A percentile compares a stretch with the other conserved stretches of the same genome.
phyloP scores from a whole-genome alignment of 2,888 invertebrate species.

The Lepidochrysops patricia region DNA sequence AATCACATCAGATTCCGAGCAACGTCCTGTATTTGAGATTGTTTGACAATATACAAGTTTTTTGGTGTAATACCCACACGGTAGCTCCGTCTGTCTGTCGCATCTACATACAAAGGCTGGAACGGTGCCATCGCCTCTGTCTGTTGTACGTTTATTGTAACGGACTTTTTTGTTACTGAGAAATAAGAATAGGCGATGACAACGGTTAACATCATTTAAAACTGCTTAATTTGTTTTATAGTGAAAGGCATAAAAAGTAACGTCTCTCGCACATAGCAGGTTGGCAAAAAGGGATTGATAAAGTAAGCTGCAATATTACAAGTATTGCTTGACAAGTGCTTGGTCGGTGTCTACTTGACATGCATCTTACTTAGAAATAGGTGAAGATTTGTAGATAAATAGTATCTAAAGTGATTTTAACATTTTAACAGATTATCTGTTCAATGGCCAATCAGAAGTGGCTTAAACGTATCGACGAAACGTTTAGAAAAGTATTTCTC shows the following conservation, averaged over 20 bases:
- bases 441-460: too few species aligned
- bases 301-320: too few species aligned
- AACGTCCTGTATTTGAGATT: too few species aligned
- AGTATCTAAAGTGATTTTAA: too few species aligned
- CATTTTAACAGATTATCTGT: too few species aligned
- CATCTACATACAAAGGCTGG: conserved; percentile 30
- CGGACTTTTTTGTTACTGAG: conserved; percentile 16
- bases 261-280: not conserved
- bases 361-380: too few species aligned
- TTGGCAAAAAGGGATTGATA: not conserved
- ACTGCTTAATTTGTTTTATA: not conserved
- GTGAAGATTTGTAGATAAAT: too few species aligned
- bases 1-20: too few species aligned
- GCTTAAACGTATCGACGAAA: too few species aligned
- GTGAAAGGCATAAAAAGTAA: conserved; percentile 4
- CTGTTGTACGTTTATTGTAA: conserved; percentile 16
- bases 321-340: not conserved
- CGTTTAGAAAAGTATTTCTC: too few species aligned
- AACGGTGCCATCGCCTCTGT: conserved; percentile 11
- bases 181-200: conserved; percentile 13
- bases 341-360: too few species aligned
- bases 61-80: conserved; percentile 1
- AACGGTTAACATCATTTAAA: not conserved
- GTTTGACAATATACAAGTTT: not conserved
- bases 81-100: conserved; percentile 20